phyloP scores from a whole-genome alignment of 2,797 vertebrate genomes.

The Malurus splendens region DNA sequence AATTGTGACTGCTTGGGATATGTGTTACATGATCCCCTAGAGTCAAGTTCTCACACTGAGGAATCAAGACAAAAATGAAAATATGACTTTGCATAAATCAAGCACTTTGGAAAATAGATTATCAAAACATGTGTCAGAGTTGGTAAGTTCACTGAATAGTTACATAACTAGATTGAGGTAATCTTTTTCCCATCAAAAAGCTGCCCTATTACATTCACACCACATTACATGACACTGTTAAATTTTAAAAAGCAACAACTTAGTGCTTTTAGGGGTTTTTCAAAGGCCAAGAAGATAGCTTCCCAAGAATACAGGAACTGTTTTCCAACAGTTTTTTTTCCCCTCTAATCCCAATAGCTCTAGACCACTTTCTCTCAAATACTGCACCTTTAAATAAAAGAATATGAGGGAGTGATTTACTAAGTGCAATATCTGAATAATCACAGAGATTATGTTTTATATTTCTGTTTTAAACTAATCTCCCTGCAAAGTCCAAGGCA shows the following conservation, averaged over 20 bases:
- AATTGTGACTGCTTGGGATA: background rate
- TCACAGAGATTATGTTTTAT: background rate
- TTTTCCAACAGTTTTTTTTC: background rate
- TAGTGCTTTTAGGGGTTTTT: background rate
- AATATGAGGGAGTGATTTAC: background rate
- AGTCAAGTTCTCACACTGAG: background rate
- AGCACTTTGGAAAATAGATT: background rate
- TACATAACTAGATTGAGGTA: background rate
- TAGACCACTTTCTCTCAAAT: background rate
- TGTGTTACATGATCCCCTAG: background rate
- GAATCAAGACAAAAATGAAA: slow-evolving; percentile 14
- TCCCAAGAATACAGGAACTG: background rate
- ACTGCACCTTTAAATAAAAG: background rate
- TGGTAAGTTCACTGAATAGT: background rate
- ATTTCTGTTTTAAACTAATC: background rate
- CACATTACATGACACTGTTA: background rate
- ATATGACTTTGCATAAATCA: slow-evolving; percentile 33
- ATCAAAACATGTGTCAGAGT: background rate
- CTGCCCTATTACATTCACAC: background rate
- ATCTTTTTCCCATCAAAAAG: background rate
- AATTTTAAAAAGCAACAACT: background rate
- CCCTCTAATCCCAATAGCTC: background rate
- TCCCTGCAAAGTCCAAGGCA: background rate
- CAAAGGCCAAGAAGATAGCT: background rate
- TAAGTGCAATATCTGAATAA: background rate